Evolutionary conservation across 1,140 invertebrate species (phyloP).

Genomic region (Lasioglossum baleicum): DNA sequence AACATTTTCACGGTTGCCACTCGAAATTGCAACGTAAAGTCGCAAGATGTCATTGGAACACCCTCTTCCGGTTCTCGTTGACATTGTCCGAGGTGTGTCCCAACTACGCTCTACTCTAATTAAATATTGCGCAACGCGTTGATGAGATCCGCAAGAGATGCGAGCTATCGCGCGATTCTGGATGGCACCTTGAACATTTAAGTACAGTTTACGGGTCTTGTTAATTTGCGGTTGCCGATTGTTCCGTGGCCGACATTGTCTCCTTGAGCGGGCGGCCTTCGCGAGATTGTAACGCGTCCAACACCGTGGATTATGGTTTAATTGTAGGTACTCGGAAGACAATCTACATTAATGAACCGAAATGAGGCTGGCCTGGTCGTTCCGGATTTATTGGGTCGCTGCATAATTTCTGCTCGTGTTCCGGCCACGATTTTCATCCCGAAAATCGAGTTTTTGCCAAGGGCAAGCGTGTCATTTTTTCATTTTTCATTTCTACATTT

Average conservation of each 20-base stretch:
- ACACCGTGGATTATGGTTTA: conserved; percentile 1
- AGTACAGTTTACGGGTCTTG: neutral
- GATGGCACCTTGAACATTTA: neutral
- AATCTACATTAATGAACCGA: neutral
- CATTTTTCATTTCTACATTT: too few relatives aligned
- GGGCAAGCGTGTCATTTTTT: too few relatives aligned
- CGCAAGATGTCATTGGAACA: too few relatives aligned
- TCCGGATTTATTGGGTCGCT: neutral
- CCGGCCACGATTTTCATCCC: too few relatives aligned
- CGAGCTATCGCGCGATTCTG: too few relatives aligned
- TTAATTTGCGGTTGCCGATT: neutral
- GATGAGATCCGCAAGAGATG: neutral
- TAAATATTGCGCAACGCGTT: neutral
- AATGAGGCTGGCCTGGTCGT: neutral
- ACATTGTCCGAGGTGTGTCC: too few relatives aligned
- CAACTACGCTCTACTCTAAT: too few relatives aligned
- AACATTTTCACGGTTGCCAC: too few relatives aligned
- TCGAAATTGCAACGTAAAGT: too few relatives aligned
- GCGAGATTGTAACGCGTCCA: neutral
- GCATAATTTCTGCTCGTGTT: too few relatives aligned
- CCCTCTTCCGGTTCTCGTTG: too few relatives aligned
- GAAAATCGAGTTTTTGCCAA: too few relatives aligned
- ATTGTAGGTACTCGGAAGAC: neutral
- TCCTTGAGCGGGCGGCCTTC: neutral
- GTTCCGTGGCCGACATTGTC: neutral